A percentile compares a stretch with the other conserved stretches of the same genome.
phyloP scores from a whole-genome alignment of 2,888 invertebrate genomes.

The Sussaba pulchella region DNA sequence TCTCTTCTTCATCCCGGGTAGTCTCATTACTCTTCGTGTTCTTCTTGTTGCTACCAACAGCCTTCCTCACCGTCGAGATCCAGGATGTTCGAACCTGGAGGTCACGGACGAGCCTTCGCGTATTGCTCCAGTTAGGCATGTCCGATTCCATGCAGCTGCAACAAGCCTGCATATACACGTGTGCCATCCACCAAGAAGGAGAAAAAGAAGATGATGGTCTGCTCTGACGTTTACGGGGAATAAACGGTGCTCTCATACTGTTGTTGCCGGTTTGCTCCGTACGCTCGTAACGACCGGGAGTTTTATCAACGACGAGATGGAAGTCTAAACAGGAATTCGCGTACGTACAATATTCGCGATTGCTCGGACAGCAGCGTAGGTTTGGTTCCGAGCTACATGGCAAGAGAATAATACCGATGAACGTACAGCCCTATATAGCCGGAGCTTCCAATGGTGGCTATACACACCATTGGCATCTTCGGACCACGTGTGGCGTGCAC shows the following conservation, averaged over 20 bases:
- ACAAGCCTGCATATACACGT: conserved; percentile 17
- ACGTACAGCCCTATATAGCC: neutral
- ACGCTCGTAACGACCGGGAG: conserved; percentile 38
- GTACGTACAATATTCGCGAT: conserved; percentile 23
- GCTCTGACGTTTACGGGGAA: conserved; percentile 50
- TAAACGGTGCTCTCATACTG: conserved; percentile 50
- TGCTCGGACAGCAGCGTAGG: neutral
- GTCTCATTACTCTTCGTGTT: conserved; percentile 31
- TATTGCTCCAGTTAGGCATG: conserved; percentile 60
- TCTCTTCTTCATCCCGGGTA: conserved; percentile 6
- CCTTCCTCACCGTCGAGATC: conserved; percentile 48
- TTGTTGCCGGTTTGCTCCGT: conserved; percentile 44
- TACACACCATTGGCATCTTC: conserved; percentile 40
- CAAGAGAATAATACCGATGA: conserved; percentile 19
- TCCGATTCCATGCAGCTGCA: conserved; percentile 32
- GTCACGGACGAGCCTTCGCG: conserved; percentile 49
- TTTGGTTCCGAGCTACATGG: conserved; percentile 15
- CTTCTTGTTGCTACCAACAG: neutral
- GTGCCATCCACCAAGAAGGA: conserved; percentile 1
- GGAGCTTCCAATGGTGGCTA: conserved; percentile 25
- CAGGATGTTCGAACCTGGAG: conserved; percentile 56
- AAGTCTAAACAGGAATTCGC: conserved; percentile 47
- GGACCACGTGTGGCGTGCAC: conserved; percentile 55
- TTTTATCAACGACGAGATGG: conserved; percentile 36
- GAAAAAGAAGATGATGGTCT: conserved; percentile 26